Base-by-base conservation (phyloP, 2,888 invertebrate genomes). In the Eristalis pertinax region DNA sequence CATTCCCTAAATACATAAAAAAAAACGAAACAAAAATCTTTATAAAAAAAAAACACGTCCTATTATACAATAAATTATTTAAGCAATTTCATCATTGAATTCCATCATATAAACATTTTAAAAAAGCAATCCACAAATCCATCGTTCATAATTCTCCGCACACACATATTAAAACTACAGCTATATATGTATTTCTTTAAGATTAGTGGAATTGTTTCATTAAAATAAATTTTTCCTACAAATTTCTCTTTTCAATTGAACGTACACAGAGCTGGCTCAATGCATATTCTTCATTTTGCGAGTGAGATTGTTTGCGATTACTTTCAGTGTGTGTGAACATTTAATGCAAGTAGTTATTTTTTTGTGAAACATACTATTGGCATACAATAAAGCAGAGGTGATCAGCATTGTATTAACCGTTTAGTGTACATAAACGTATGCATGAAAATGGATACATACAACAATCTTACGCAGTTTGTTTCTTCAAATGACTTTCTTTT, bases 171-270 rank as follows among this genome's bases (percentile, higher is more conserved):
- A 62, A 84, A 78, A 43, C 41, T 41, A 86, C n/a, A 78, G 60
- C 50, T 50, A 50, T 19, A 19, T 43, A 43, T 43, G 43, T 72
- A 65, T 65, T 75, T 56, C 32, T 70, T 79, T 82, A 86, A 79
- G 63, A 86, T 86, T 86, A 86, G 67, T 86, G 86, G 86, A 86
- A 86, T 86, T 79, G 41, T 73, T 77, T 11, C 29, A 24, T 73
- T 43, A 62, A 72, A 67, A 32, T 79, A 70, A 75, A 62, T 73
- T 35, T 64, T 10, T 26, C 11, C 56, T 8, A 24, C 10, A 58
- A 15, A 19, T 24, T 43, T 62, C 67, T 62, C 0, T 38, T 58
- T 77, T 50, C 60, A 83, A 80, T 76, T 80, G 72, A 84, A 76
- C 80, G 79, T 73, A 76, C 62, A 72, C 67, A 63, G 24, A 26